Evolutionary conservation across 2,113 vertebrate genomes (phyloP), one percentile per base, ranked within the genome.

Genomic region (Hypomesus transpacificus): DNA sequence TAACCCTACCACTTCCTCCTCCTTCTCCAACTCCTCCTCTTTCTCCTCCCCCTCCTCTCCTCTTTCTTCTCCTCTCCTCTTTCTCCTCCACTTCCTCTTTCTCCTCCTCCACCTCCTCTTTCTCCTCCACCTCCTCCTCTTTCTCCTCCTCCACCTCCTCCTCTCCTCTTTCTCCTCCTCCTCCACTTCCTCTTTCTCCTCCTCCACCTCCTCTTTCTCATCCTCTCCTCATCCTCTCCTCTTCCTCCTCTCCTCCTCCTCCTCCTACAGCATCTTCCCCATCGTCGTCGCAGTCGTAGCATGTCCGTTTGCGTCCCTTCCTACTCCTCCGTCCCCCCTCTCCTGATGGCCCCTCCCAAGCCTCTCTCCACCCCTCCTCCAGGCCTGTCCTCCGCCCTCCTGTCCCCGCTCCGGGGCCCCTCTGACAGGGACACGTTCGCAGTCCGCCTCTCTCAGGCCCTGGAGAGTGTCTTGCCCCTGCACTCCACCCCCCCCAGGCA

Each of bases 401-500:
- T 87, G 86, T 91, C 90, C 88, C 91, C 92, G 90, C 81, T 82
- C 88, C 92, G 92, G 87, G 89, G 93, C 89, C 86, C 88, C 54
- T 63, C 83, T 75, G 93, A 94, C 84, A 93, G 94, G 89, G 95
- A 98, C 90, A 95, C 94, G 78, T 97, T 98, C 87, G 94, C 95
- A 20, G 93, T 94, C 90, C 95, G 95, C 84, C 96, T 99, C 90
- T 98, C 95, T 91, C 94, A 94, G 92, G 96, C 96, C 80, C 88
- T 98, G 94, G 96, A 98, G 92, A 92, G 93, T 77, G 94, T 98
- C 90, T 94, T 98, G 82, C 96, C 97, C 85, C 94, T 97, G 90
- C 94, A 95, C 85, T 91, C 94, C 77, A 86, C 93, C 89, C 90
- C 91, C 75, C 92, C 94, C 90, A 88, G 90, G 72, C 93, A 92